Conservation (phyloP, 2,113 vertebrate species). For the Osmerus eperlanus region DNA sequence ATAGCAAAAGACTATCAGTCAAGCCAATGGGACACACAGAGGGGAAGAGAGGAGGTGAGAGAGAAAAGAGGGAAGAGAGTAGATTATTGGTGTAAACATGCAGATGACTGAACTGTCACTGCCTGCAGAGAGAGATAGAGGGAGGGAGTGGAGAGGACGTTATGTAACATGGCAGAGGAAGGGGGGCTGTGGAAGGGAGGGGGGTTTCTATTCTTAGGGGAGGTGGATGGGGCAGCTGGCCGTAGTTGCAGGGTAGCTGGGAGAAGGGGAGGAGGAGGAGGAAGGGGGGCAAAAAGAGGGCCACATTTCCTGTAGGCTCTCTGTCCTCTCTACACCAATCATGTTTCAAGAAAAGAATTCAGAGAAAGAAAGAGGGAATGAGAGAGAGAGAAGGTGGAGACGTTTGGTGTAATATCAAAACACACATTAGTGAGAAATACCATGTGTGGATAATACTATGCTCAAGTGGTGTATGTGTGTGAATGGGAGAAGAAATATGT, state of each 20-base stretch:
- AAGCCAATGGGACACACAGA: not conserved
- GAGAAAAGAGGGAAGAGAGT: not conserved
- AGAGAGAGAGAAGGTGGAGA: not conserved
- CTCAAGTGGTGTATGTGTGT: too few species aligned
- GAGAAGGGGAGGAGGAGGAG: not conserved
- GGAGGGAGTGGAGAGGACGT: slow-evolving; percentile 28
- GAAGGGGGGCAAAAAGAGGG: not conserved
- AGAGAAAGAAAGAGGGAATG: not conserved
- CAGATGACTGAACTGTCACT: slow-evolving; percentile 18
- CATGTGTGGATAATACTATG: too few species aligned
- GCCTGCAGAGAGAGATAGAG: slow-evolving; percentile 12
- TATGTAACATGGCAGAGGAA: slow-evolving; percentile 42
- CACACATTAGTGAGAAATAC: too few species aligned
- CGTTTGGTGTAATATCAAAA: too few species aligned
- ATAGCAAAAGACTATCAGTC: not conserved
- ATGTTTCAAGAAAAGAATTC: too few species aligned
- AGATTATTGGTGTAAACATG: slow-evolving; percentile 8
- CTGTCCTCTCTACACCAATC: too few species aligned
- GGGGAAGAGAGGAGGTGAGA: not conserved
- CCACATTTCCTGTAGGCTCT: too few species aligned
- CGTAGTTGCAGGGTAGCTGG: not conserved
- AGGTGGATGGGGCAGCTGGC: not conserved
- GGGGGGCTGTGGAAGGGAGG: slow-evolving; percentile 1
- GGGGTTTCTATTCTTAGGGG: too few species aligned
- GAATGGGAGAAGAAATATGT: too few species aligned